Percentiles rank a stretch among this genome's conserved stretches.
phyloP scores from a whole-genome alignment of 92 coral and sea anemone species.

The Paramuricea clavata region DNA sequence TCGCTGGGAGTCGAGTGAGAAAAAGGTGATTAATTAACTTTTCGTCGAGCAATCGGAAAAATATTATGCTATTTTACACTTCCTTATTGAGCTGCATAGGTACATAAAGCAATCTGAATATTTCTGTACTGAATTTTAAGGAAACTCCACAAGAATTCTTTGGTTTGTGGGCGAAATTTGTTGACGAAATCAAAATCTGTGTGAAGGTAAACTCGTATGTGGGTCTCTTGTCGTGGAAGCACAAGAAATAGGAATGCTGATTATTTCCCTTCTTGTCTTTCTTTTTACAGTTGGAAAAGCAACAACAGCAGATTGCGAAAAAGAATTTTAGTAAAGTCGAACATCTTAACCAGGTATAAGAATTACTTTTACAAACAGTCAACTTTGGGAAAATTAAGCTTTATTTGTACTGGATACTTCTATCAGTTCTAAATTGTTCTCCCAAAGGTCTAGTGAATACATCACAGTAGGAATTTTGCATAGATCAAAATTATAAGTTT shows the following conservation, averaged over 20 bases:
- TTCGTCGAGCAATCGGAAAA: too few species aligned
- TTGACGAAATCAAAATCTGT: conserved; percentile 88
- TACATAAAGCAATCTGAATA: background rate
- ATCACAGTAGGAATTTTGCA: too few species aligned
- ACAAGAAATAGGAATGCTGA: background rate
- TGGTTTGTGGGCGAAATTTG: conserved; percentile 94
- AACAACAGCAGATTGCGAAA: conserved; percentile 55
- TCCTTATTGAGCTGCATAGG: too few species aligned
- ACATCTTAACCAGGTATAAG: conserved; percentile 86
- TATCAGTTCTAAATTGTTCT: background rate
- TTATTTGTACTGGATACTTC: background rate
- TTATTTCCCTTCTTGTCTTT: background rate
- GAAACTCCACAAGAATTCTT: conserved; percentile 87
- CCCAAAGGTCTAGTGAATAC: background rate
- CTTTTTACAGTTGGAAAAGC: conserved; percentile 28
- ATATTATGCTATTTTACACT: too few species aligned
- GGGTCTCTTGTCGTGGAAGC: background rate
- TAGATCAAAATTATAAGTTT: too few species aligned
- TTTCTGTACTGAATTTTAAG: conserved; percentile 29
- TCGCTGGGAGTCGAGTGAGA: conserved; percentile 74
- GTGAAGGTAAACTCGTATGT: conserved; percentile 77
- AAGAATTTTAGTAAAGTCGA: conserved; percentile 83
- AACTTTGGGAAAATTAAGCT: background rate
- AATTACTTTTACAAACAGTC: too few species aligned
- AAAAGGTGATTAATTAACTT: conserved; percentile 77